Conservation (phyloP, 2,113 vertebrate genomes). For the Actenoides hombroni region DNA sequence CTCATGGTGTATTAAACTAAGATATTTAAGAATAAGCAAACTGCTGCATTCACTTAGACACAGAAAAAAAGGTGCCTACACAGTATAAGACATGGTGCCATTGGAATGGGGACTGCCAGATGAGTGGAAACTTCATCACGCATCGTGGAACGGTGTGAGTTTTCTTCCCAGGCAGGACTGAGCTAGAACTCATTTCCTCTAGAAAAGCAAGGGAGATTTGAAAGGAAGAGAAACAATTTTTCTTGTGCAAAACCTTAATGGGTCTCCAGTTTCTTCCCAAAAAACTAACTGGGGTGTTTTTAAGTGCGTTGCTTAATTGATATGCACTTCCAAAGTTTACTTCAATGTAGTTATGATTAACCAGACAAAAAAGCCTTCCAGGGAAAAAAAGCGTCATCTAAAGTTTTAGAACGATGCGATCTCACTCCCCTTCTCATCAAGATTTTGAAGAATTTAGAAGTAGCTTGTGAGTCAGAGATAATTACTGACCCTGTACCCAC, state of each 20-base stretch:
- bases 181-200: not conserved
- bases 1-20: not conserved
- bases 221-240: not conserved
- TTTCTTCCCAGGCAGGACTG: not conserved
- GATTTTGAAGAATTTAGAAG: not conserved
- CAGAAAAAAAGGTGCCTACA: not conserved
- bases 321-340: not conserved
- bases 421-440: not conserved
- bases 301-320: not conserved
- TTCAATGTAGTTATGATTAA: not conserved
- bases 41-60: not conserved
- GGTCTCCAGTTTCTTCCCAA: not conserved
- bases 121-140: not conserved
- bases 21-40: not conserved
- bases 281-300: not conserved
- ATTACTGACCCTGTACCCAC: not conserved
- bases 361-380: not conserved
- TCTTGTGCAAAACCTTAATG: not conserved
- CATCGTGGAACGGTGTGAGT: not conserved
- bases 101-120: not conserved
- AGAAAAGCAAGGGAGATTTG: not conserved
- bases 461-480: not conserved
- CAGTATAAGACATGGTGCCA: not conserved
- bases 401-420: not conserved
- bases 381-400: not conserved